phyloP scores from a whole-genome alignment of 2,113 vertebrate genomes.

The Erythrolamprus reginae region DNA sequence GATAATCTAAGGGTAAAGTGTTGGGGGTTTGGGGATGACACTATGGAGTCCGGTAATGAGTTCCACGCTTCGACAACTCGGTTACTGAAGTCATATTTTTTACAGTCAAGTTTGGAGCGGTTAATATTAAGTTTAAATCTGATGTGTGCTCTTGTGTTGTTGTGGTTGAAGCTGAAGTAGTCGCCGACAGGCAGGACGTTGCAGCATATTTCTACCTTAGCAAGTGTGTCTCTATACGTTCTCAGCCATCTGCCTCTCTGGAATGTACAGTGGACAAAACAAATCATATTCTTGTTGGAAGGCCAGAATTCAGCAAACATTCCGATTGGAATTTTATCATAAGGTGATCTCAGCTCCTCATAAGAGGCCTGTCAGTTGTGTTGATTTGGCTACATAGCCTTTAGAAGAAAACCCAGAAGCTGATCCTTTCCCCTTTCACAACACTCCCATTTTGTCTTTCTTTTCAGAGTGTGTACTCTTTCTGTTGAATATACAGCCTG shows the following conservation, averaged over 20 bases:
- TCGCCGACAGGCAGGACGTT: too few relatives aligned
- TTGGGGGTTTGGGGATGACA: too few relatives aligned
- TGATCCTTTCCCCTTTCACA: conserved; percentile 60
- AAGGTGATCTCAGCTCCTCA: not conserved
- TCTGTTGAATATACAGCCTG: conserved; percentile 72
- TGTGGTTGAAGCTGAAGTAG: too few relatives aligned
- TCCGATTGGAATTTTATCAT: not conserved
- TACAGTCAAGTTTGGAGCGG: too few relatives aligned
- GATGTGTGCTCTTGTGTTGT: too few relatives aligned
- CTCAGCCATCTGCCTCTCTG: not conserved
- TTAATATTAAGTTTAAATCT: too few relatives aligned
- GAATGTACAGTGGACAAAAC: not conserved
- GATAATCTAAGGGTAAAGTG: too few relatives aligned
- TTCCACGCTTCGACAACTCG: too few relatives aligned
- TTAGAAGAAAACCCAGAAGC: conserved; percentile 46
- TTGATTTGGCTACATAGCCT: conserved; percentile 25
- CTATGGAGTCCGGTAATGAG: too few relatives aligned
- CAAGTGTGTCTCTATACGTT: not conserved
- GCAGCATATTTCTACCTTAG: not conserved
- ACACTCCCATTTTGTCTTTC: conserved; percentile 37
- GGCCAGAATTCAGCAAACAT: not conserved
- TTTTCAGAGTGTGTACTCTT: conserved; percentile 64
- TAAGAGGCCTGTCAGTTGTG: not conserved
- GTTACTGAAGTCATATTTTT: too few relatives aligned
- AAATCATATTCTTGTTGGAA: not conserved